Evolutionary conservation across 2,888 invertebrate genomes (phyloP), one percentile per base, ranked within the genome.

Genomic region (Xestobium rufovillosum): DNA sequence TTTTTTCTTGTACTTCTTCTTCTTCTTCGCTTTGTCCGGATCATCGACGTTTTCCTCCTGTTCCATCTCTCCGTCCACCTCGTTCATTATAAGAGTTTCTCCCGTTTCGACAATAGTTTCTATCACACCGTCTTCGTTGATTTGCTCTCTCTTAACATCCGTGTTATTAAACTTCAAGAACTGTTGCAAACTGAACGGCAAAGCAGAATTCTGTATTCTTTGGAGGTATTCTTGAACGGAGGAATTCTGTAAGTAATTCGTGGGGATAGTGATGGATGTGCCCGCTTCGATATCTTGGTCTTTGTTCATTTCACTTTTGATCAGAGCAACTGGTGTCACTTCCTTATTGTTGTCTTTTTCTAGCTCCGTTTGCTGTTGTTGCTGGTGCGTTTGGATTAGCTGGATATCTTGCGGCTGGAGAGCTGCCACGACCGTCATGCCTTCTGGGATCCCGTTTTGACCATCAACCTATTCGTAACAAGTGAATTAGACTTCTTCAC

Each of bases 1-100:
- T 61, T 84, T 84, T 67, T 84, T 84, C 71, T 83, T 83, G 63
- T 82, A 80, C 53, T 82, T 83, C 68, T 83, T 82, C 69, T 83
- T 84, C 59, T 81, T 80, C 54, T 82, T 59, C 14, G 54, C 56
- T 26, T 61, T 60, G 16, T 60, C 59, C 3, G 56, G 54, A 41
- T 62, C 61, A 15, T 62, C 62, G 2, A 51, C 48, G 29, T 44
- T 52, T 38, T 61, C 65, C 38, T 64, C 66, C 37, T 56, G 56
- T 38, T 62, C 60, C 42, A 62, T 56, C 39, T 65, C 65, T 26
- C 52, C 58, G 35, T 61, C 60, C 3, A 62, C 58, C 36, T 60
- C 60, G 44, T 64, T 61, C 51, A 65, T 53, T 14, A 65, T 56
- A 12, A 61, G 43, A 11, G 57, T 55, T 2, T 53, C 52, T n/a